Evolutionary conservation across 2,113 vertebrate species (phyloP), one percentile per base, ranked within the genome.

Genomic region (Atlantisia rogersi): DNA sequence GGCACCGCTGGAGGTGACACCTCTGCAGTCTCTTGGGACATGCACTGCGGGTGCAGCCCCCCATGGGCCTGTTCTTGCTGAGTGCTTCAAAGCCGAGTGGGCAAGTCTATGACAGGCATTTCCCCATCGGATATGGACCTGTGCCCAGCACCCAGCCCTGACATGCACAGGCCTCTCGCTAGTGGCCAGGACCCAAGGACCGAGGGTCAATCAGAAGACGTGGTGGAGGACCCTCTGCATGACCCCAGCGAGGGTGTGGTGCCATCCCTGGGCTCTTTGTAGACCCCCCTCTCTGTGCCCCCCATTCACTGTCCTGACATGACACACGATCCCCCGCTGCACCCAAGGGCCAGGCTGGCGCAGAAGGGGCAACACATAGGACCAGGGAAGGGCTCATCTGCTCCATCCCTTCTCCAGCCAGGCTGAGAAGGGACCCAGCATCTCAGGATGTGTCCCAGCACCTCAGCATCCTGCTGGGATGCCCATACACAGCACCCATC

Each of bases 271-370:
- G 32, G n/a, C 22, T 56, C 26, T 62, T 48, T 18, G n/a, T 22
- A 67, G 26, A 12, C 35, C 9, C 37, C n/a, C 21, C 42, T 79
- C 42, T 64, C 40, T 53, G 68, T 50, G 60, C 56, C 11, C 39
- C 3, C 0, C 6, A 3, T 25, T 8, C 31, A 39, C 37, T 15
- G 21, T 48, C 37, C 50, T 0, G 0, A 14, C 37, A 42, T 4
- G 2, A 28, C 29, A 28, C 29, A 28, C 7, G 25, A 37, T 56
- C 53, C 78, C 18, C 82, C 18, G 8, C 32, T 35, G 55, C 21
- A 42, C 20, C 19, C 14, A 5, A 37, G 46, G 29, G 18, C 37
- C 6, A 13, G 76, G 17, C 48, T 44, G 50, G 17, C 29, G 35
- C 6, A 1, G 77, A 55, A 14, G 40, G 52, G 63, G 29, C 1